A percentile compares a stretch with the other conserved stretches of the same genome.
These are phyloP conservation scores for Pithys albifrons DNA, from an alignment of 2,113 vertebrate species.

Conservation along the genomic window DNA sequence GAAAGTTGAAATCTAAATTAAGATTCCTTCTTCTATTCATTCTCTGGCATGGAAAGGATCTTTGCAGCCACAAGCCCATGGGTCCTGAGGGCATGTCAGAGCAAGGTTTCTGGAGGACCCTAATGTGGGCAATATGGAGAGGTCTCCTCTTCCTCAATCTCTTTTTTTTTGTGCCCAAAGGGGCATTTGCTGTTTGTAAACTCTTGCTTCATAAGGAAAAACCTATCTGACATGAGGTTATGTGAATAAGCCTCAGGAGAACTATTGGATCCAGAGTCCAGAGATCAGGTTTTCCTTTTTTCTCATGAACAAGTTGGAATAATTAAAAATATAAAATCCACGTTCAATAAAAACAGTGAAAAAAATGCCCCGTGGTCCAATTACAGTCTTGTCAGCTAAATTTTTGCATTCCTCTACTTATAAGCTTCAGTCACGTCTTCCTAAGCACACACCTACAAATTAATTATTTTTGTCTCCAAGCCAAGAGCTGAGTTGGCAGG, in stretches of 20 bases:
- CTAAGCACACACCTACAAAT: not conserved
- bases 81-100: not conserved
- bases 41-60: not conserved
- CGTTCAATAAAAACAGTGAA: constrained; percentile 4
- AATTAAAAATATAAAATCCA: not conserved
- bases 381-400: constrained; percentile 42
- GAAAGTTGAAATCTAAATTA: not conserved
- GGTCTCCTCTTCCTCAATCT: not conserved
- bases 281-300: not conserved
- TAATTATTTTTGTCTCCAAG: constrained; percentile 36
- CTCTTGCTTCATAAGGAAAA: not conserved
- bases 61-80: not conserved
- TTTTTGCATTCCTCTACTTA: constrained; percentile 6
- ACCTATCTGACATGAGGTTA: not conserved
- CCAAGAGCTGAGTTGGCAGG: constrained; percentile 42
- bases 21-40: not conserved
- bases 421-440: constrained; percentile 13
- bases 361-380: not conserved
- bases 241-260: not conserved
- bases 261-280: not conserved
- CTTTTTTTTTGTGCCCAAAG: not conserved
- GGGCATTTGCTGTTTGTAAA: not conserved
- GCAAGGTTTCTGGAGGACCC: not conserved
- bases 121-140: not conserved
- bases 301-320: not conserved